Evolutionary conservation across 2,113 vertebrate genomes (phyloP).

Genomic region (Salvator merianae): DNA sequence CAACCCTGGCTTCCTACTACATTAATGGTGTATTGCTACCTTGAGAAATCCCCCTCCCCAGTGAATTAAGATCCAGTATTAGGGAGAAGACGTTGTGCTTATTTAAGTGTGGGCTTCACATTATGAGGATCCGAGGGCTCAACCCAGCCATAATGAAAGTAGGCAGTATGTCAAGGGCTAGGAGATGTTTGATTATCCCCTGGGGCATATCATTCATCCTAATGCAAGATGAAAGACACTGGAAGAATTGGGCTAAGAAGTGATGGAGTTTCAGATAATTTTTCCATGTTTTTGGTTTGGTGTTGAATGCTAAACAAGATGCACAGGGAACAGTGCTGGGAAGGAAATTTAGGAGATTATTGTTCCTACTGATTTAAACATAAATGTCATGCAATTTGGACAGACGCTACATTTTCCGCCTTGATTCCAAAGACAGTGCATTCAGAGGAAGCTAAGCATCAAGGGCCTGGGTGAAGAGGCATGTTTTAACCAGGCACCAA

Average conservation of each 20-base stretch:
- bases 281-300: background rate
- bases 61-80: slow-evolving; percentile 31
- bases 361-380: background rate
- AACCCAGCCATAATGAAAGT: background rate
- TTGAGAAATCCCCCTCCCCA: slow-evolving; percentile 31
- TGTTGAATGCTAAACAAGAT: background rate
- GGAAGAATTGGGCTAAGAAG: background rate
- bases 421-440: too few relatives aligned
- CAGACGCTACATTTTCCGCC: too few relatives aligned
- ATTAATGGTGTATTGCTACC: slow-evolving; percentile 40
- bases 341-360: background rate
- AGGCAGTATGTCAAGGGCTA: background rate
- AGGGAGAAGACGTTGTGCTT: slow-evolving; percentile 14
- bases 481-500: too few relatives aligned
- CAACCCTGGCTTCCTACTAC: slow-evolving; percentile 11
- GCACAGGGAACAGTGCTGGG: background rate
- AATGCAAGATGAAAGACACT: background rate
- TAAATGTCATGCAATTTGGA: background rate
- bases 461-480: too few relatives aligned
- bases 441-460: too few relatives aligned
- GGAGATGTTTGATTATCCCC: background rate
- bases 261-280: background rate
- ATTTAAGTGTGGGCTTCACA: background rate
- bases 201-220: background rate
- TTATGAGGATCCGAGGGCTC: background rate